Conservation (phyloP, 2,113 vertebrate species). For the Orthonyx spaldingii region DNA sequence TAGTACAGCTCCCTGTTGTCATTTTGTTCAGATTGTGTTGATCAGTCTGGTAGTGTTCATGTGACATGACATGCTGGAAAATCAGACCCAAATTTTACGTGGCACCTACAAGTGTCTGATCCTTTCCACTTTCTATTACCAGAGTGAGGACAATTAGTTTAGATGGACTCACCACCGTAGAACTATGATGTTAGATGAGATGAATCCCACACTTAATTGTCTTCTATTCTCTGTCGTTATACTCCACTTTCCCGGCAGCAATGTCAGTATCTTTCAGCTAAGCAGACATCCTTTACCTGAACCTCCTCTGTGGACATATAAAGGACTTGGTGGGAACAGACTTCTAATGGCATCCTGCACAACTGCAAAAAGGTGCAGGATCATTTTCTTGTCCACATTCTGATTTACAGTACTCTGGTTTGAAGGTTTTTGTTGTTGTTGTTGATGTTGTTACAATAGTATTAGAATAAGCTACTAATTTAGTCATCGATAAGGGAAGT, state of each 20-base stretch:
- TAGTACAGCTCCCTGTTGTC: not conserved
- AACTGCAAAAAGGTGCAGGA: not conserved
- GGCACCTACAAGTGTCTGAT: not conserved
- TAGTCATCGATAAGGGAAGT: not conserved
- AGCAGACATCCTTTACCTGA: not conserved
- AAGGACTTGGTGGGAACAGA: not conserved
- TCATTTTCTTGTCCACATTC: not conserved
- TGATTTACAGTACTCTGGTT: not conserved
- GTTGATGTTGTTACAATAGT: not conserved
- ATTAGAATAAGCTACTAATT: not conserved
- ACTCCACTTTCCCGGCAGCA: not conserved
- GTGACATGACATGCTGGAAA: not conserved
- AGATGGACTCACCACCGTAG: fast-evolving
- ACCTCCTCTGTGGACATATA: not conserved
- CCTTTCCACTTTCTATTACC: not conserved
- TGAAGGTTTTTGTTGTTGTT: not conserved
- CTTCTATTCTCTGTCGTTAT: not conserved
- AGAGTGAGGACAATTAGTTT: not conserved
- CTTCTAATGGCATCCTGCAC: not conserved
- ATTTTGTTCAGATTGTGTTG: not conserved
- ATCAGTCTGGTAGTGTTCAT: not conserved
- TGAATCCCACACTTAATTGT: not conserved
- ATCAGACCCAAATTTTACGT: not conserved
- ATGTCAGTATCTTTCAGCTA: not conserved
- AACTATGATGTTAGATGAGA: not conserved